Evolutionary conservation across 2,888 invertebrate genomes (phyloP).

Genomic region (Bimastos eiseni): DNA sequence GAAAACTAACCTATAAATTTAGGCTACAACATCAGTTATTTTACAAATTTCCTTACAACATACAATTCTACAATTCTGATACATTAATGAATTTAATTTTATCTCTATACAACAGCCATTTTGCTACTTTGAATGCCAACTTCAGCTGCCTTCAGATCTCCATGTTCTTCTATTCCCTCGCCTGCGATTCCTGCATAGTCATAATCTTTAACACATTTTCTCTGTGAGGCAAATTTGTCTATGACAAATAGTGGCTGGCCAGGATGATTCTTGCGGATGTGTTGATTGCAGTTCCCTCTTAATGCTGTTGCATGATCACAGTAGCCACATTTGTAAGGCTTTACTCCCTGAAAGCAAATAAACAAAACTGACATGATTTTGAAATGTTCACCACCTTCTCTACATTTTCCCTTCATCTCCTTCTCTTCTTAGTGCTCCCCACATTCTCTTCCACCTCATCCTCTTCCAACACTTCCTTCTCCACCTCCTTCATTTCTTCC

Average conservation of each 20-base stretch:
- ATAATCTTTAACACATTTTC: slow-evolving; percentile 34
- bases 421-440: too few species aligned
- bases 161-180: slow-evolving; percentile 29
- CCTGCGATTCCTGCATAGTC: slow-evolving; percentile 35
- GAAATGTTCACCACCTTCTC: too few species aligned
- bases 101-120: neutral
- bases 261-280: slow-evolving; percentile 43
- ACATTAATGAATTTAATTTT: neutral
- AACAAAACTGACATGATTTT: neutral
- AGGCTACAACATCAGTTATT: neutral
- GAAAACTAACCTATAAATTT: neutral
- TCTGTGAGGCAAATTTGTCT: slow-evolving; percentile 33
- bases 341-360: slow-evolving; percentile 39
- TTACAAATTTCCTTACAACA: neutral
- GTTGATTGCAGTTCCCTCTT: slow-evolving; percentile 45
- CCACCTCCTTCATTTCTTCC: too few species aligned
- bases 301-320: slow-evolving; percentile 41
- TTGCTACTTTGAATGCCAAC: neutral
- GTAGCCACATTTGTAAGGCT: slow-evolving; percentile 45
- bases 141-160: slow-evolving; percentile 20
- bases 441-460: too few species aligned
- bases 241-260: slow-evolving; percentile 40
- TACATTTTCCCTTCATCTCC: too few species aligned
- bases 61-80: neutral
- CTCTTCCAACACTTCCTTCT: too few species aligned